Evolutionary conservation across 2,888 invertebrate species (phyloP), one percentile per base, ranked within the genome.

Genomic region (Flexamia atlantica): DNA sequence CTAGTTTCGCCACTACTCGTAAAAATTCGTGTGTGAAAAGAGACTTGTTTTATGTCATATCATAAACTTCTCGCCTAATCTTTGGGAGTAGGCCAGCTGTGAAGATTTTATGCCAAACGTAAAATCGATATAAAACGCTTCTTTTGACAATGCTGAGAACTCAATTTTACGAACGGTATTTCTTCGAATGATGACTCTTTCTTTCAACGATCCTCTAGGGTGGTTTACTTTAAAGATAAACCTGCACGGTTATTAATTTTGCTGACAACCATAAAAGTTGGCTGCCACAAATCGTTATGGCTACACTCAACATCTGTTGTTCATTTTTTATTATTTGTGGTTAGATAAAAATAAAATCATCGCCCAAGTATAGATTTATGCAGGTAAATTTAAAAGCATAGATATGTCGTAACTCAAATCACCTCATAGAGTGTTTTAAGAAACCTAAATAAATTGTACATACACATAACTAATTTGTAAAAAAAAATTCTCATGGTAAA

Each of bases 51-150:
- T 64, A 64, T 64, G 64, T 30, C 5, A 64, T 64, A 64, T 64
- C 64, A 64, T 64, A 64, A 64, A 64, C 14, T 23, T 28, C 64
- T 25, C 64, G 64, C 64, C 64, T 64, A 64, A 64, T 64, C 64
- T 64, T 64, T 64, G 12, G 64, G 64, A 64, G 64, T 64, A 64
- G 64, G 64, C 64, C 64, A 64, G 64, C 64, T 64, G 64, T 12
- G 25, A 14, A 30, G 28, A 57, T 64, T 64, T 64, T 28, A 64
- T 64, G 64, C 64, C 64, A 64, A 25, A 64, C 64, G 64, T 64
- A 64, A 64, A 64, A 64, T 64, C 64, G 28, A 64, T 64, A 64
- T 64, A 64, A 64, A 64, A 64, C 64, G 64, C 64, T 64, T 64
- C 64, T 64, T 64, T 64, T 64, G 64, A 64, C 64, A 64, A 64